Evolutionary conservation across 2,113 vertebrate genomes (phyloP).

Genomic region (Tetraodon nigroviridis): DNA sequence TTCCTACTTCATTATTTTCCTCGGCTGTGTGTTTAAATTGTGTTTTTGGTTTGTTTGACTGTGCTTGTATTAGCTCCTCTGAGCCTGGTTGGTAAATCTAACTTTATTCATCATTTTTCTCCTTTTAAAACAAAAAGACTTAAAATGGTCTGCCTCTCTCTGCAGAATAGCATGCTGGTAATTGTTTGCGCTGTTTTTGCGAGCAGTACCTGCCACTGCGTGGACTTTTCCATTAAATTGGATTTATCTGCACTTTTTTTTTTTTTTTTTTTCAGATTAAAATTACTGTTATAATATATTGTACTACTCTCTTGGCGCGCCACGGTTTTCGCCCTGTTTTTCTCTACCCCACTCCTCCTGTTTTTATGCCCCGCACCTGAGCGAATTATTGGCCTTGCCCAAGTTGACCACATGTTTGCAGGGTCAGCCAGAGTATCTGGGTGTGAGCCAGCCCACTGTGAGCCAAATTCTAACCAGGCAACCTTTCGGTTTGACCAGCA

Average conservation of each 20-base stretch:
- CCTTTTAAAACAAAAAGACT: too few species aligned
- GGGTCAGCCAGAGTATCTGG: conserved; percentile 68
- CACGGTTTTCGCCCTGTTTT: conserved; percentile 9
- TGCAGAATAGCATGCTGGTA: too few species aligned
- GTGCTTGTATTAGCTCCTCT: too few species aligned
- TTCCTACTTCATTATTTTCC: too few species aligned
- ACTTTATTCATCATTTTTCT: too few species aligned
- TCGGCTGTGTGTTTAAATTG: too few species aligned
- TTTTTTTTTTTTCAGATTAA: not conserved
- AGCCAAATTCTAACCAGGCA: conserved; percentile 39
- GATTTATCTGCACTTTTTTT: not conserved
- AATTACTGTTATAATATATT: too few species aligned
- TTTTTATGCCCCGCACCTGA: conserved; percentile 38
- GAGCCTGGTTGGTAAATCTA: too few species aligned
- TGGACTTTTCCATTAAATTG: conserved; percentile 30
- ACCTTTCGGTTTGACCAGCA: conserved; percentile 72
- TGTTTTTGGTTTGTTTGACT: too few species aligned
- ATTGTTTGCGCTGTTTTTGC: too few species aligned
- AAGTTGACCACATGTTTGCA: conserved; percentile 59
- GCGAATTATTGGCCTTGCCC: conserved; percentile 36
- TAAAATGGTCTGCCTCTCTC: too few species aligned
- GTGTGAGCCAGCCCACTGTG: conserved; percentile 57
- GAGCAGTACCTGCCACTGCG: conserved; percentile 81
- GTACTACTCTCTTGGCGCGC: too few species aligned
- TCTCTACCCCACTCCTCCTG: conserved; percentile 1